These are phyloP conservation scores for Procambarus clarkii DNA, from an alignment of 1,140 invertebrate genomes.

Conservation along the genomic window DNA sequence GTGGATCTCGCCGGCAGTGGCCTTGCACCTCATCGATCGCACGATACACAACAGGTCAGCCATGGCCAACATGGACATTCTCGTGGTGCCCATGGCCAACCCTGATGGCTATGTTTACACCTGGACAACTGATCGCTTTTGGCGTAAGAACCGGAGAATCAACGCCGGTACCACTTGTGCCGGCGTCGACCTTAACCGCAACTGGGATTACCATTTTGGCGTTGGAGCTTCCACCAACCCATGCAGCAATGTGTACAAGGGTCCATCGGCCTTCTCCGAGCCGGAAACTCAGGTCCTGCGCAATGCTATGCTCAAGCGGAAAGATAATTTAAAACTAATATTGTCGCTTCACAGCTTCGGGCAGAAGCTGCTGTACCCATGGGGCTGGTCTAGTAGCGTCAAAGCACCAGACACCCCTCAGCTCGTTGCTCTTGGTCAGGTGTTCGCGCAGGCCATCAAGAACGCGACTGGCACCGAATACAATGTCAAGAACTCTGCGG, in stretches of 20 bases:
- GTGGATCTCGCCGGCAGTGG: conserved; percentile 48
- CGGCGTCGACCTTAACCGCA: conserved; percentile 74
- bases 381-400: conserved; percentile 75
- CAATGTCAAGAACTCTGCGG: conserved; percentile 61
- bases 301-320: conserved; percentile 61
- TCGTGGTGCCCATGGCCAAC: conserved; percentile 40
- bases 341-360: conserved; percentile 92
- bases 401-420: not conserved
- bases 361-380: conserved; percentile 89
- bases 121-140: conserved; percentile 71
- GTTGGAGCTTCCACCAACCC: conserved; percentile 87
- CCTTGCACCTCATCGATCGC: conserved; percentile 10
- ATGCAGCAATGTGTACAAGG: conserved; percentile 75
- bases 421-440: not conserved
- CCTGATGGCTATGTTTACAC: conserved; percentile 53
- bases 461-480: conserved; percentile 10
- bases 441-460: not conserved
- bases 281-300: conserved; percentile 74
- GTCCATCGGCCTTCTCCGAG: conserved; percentile 76
- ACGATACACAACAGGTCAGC: not conserved
- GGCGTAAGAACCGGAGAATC: conserved; percentile 72
- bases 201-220: conserved; percentile 70
- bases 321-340: conserved; percentile 81
- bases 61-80: not conserved
- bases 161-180: conserved; percentile 24